Evolutionary conservation across 2,888 invertebrate genomes (phyloP).

Genomic region (Blastobasis lacticolella): DNA sequence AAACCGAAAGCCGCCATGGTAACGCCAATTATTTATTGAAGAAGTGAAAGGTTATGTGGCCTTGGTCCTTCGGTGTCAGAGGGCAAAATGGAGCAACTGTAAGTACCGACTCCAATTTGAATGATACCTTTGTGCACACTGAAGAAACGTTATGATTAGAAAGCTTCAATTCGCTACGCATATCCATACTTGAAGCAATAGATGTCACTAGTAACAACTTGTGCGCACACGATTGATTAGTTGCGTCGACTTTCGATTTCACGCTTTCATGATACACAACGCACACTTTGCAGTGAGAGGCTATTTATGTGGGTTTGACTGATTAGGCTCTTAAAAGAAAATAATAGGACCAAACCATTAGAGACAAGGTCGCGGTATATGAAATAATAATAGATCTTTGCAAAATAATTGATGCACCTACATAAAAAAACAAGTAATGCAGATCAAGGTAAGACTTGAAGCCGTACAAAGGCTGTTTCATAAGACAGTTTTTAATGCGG

Average conservation of each 20-base stretch:
- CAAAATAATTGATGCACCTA: constrained; percentile 14
- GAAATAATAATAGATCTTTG: constrained; percentile 8
- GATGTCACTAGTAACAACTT: constrained; percentile 41
- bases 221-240: constrained; percentile 21
- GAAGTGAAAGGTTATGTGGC: constrained; percentile 26
- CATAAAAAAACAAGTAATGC: constrained; percentile 4
- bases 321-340: background rate
- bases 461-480: background rate
- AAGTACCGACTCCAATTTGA: constrained; percentile 11
- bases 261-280: constrained; percentile 36
- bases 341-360: constrained; percentile 1
- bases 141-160: constrained; percentile 8
- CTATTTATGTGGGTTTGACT: background rate
- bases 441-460: constrained; percentile 6
- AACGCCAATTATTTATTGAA: constrained; percentile 19
- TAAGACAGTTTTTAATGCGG: background rate
- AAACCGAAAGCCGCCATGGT: constrained; percentile 10
- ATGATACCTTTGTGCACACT: background rate
- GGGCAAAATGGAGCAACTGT: constrained; percentile 23
- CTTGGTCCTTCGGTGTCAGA: constrained; percentile 25
- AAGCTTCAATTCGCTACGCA: constrained; percentile 15
- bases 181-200: constrained; percentile 14
- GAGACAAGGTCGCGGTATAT: constrained; percentile 5
- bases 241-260: constrained; percentile 29
- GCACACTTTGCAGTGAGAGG: background rate